Base-by-base conservation (phyloP, 2,113 vertebrate species). In the Cephalopterus ornatus region DNA sequence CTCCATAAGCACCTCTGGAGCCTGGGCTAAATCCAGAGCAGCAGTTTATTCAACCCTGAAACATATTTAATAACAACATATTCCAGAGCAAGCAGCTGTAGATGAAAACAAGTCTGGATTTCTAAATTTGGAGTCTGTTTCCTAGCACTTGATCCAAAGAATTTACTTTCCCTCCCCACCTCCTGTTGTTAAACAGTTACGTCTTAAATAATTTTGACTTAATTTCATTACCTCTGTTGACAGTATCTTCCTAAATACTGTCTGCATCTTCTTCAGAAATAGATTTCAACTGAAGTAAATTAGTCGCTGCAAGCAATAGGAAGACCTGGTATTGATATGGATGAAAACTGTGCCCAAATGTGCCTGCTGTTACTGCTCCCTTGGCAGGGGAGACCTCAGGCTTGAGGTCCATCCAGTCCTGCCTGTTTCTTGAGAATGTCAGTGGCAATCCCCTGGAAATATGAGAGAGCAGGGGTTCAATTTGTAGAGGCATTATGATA, bases 391-490 rank as follows among this genome's bases (percentile, higher is more conserved):
- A 72, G 15, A 50, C 20, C 18, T 93, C 49, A 14, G 28, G 15
- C 35, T 59, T 28, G 27, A 68, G 32, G 33, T 50, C 35, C 2
- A 0, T 37, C 35, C 37, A 39, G 50, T 59, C 44, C 17, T 55
- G 27, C 23, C 19, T 17, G 3, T 55, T 42, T 21, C 52, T 7
- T 16, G 27, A 46, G 23, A 80, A 58, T n/a, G 19, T 55, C 33
- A 33, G 0, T 0, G 6, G 18, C 37, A 67, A 55, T 53, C 3
- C 35, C 8, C 14, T 49, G 53, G 55, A 77, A 35, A 46, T 19
- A 49, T 1, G 2, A 37, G 5, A 39, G n/a, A 75, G 18, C 8
- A 26, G n/a, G 32, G 20, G 6, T 32, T 76, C 1, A 1, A 4
- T 70, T 76, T 70, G 12, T 73, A 46, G 37, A 76, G 63, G 28